phyloP scores from a whole-genome alignment of 2,888 invertebrate genomes.

The Colletes collaris region DNA sequence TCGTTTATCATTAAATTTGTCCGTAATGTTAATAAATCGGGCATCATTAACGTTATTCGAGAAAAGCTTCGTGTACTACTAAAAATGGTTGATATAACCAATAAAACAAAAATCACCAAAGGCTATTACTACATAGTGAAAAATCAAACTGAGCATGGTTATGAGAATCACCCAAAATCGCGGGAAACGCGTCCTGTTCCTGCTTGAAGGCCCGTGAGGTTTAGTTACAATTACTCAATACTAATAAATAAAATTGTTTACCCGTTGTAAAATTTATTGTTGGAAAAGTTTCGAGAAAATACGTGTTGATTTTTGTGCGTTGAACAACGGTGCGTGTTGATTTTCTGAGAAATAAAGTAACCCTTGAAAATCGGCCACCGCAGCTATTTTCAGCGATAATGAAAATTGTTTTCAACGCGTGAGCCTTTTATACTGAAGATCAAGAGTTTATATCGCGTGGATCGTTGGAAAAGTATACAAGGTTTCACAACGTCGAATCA shows the following conservation, averaged over 20 bases:
- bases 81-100: conserved; percentile 6
- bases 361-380: conserved; percentile 65
- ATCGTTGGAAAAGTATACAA: conserved; percentile 23
- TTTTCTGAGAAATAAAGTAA: conserved; percentile 58
- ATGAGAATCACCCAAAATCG: conserved; percentile 73
- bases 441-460: background rate
- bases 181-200: conserved; percentile 77
- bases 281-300: conserved; percentile 9
- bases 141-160: conserved; percentile 43
- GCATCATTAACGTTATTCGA: background rate
- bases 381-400: conserved; percentile 67
- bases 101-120: conserved; percentile 45
- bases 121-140: conserved; percentile 44
- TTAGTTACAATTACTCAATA: conserved; percentile 42
- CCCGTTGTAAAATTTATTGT: background rate
- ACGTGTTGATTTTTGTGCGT: background rate
- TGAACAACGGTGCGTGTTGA: conserved; percentile 8
- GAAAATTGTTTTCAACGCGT: conserved; percentile 62
- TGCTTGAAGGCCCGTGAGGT: conserved; percentile 46
- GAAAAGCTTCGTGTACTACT: too few relatives aligned
- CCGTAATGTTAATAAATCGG: too few relatives aligned
- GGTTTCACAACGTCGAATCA: conserved; percentile 29
- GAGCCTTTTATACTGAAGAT: conserved; percentile 24
- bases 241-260: conserved; percentile 37
- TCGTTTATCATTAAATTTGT: too few relatives aligned